phyloP scores from a whole-genome alignment of 2,888 invertebrate genomes.

The Hofmannophila pseudospretella region DNA sequence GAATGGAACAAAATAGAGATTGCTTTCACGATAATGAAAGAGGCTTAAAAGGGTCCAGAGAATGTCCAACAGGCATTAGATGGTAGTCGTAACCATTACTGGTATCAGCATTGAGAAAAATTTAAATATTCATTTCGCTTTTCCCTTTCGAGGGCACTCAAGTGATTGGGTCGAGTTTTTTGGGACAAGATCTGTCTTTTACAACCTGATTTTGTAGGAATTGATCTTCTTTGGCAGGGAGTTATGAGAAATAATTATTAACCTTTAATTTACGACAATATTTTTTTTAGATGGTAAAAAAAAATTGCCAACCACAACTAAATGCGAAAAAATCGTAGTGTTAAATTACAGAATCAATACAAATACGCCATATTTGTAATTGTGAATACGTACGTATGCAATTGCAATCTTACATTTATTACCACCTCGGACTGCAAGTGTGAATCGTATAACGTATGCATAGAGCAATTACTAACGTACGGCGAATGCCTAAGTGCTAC shows the following conservation, averaged over 20 bases:
- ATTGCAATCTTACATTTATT: background rate
- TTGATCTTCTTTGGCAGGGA: no score
- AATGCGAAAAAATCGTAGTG: no score
- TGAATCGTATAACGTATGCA: conserved; percentile 6
- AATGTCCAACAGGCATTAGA: conserved; percentile 41
- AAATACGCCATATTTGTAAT: no score
- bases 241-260: no score
- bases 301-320: no score
- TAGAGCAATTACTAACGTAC: conserved; percentile 8
- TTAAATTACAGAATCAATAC: no score
- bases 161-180: conserved; percentile 20
- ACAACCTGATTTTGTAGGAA: background rate
- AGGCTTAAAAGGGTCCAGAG: conserved; percentile 46
- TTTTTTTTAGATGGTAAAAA: no score
- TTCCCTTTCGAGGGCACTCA: conserved; percentile 19
- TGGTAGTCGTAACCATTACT: conserved; percentile 34
- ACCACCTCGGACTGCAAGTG: background rate
- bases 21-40: conserved; percentile 53
- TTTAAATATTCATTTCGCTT: conserved; percentile 27
- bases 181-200: background rate
- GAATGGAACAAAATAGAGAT: conserved; percentile 48
- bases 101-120: conserved; percentile 26
- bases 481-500: conserved; percentile 1
- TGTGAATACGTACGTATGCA: background rate
- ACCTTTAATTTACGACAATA: no score